Evolutionary conservation across 2,113 vertebrate genomes (phyloP).

Genomic region (Neolamprologus sp.): DNA sequence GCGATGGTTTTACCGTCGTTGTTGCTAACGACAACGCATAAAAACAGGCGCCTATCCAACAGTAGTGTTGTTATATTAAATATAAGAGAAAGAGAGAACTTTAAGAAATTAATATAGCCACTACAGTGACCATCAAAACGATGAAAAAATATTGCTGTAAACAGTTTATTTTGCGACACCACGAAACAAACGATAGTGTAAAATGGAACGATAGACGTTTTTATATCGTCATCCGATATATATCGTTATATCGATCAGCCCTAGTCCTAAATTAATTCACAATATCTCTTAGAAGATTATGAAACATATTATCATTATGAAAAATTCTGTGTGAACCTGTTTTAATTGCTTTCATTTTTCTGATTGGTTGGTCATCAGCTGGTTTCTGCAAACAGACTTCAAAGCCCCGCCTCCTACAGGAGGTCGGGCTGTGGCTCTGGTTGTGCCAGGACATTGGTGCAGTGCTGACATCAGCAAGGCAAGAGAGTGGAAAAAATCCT

Average conservation of each 20-base stretch:
- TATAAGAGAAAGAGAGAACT: background rate
- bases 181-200: fast-evolving
- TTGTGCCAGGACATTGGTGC: background rate
- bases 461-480: background rate
- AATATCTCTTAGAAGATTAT: background rate
- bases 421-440: background rate
- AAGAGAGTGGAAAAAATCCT: background rate
- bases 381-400: background rate
- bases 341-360: background rate
- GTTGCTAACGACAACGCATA: background rate
- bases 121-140: background rate
- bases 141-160: background rate
- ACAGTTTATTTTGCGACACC: fast-evolving
- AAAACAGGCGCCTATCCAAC: too few relatives aligned
- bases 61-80: background rate
- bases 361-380: fast-evolving
- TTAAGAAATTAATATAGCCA: background rate
- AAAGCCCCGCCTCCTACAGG: background rate
- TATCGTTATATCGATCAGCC: background rate
- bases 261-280: background rate
- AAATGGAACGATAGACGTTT: background rate
- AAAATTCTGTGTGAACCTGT: background rate
- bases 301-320: background rate
- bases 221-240: background rate
- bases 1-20: fast-evolving